phyloP scores from a whole-genome alignment of 2,888 invertebrate species.

The Protonemura montana region DNA sequence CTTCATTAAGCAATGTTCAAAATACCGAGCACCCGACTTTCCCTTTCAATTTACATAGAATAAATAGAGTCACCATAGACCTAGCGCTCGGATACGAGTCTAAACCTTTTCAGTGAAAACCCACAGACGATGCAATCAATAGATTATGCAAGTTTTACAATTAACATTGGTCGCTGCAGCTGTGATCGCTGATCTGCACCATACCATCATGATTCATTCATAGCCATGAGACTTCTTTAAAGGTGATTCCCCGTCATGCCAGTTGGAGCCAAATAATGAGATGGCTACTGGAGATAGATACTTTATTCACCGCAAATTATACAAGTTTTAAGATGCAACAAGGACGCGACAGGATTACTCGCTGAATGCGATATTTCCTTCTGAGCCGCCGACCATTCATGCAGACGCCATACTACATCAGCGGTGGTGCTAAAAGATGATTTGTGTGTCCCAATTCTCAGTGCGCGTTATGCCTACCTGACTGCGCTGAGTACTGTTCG shows the following conservation, averaged over 20 bases:
- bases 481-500: background rate
- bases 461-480: background rate
- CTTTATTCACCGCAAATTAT: background rate
- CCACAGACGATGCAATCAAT: too few relatives aligned
- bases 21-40: too few relatives aligned
- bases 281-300: background rate
- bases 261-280: background rate
- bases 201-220: background rate
- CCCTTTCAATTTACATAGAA: too few relatives aligned
- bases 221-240: background rate
- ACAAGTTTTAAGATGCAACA: background rate
- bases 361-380: background rate
- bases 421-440: background rate
- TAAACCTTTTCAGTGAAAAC: too few relatives aligned
- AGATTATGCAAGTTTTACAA: too few relatives aligned
- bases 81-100: too few relatives aligned
- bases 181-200: background rate
- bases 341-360: background rate
- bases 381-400: background rate
- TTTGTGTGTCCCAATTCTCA: background rate
- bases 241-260: background rate
- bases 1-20: too few relatives aligned
- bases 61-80: too few relatives aligned
- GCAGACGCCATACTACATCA: background rate
- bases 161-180: too few relatives aligned